phyloP scores from a whole-genome alignment of 2,888 invertebrate species.

The Hypolimnas misippus region DNA sequence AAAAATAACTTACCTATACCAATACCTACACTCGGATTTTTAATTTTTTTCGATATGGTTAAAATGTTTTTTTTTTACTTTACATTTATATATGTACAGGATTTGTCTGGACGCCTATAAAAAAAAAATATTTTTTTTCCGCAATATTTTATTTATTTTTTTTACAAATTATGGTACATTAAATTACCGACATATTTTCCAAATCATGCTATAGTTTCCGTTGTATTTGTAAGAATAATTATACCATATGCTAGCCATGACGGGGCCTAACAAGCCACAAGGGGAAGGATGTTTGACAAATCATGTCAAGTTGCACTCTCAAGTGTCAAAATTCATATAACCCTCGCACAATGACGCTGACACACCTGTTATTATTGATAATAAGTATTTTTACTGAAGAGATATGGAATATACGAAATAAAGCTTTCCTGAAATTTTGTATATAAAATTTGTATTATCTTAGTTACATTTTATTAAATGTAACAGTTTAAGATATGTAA shows the following conservation, averaged over 20 bases:
- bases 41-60: no score
- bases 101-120: no score
- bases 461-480: no score
- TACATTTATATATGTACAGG: no score
- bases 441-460: no score
- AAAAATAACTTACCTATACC: no score
- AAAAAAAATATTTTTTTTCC: no score
- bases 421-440: no score
- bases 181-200: constrained; percentile 14
- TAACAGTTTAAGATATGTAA: no score
- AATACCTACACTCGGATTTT: no score
- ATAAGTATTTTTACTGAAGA: constrained; percentile 1
- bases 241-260: constrained; percentile 59
- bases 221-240: constrained; percentile 54
- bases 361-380: constrained; percentile 28
- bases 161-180: background rate
- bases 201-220: constrained; percentile 6
- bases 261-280: constrained; percentile 34
- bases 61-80: no score
- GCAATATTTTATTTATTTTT: no score
- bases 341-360: constrained; percentile 20
- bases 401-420: background rate
- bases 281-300: constrained; percentile 46
- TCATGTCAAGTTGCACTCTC: constrained; percentile 48
- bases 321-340: constrained; percentile 40